Conservation (phyloP, 1,140 invertebrate species). For the Drosophila neocordata region DNA sequence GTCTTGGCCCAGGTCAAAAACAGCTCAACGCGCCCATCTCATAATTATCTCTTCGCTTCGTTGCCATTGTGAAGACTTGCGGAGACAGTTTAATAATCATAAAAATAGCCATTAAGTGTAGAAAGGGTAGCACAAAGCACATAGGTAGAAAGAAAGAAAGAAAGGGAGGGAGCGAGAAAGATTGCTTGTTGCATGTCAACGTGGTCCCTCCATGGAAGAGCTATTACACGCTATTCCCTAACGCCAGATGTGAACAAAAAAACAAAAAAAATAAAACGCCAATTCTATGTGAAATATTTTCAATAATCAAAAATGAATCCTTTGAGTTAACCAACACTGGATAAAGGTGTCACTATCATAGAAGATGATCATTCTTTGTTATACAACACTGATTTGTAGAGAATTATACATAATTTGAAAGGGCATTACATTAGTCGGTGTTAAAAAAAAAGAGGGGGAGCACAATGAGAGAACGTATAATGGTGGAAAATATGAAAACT, state of each 20-base stretch:
- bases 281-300: too few relatives aligned
- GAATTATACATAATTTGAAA: not conserved
- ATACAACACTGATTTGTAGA: too few relatives aligned
- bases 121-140: not conserved
- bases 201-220: slow-evolving; percentile 33
- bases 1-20: slow-evolving; percentile 35
- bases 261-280: too few relatives aligned
- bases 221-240: slow-evolving; percentile 22
- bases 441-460: not conserved
- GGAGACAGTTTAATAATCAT: slow-evolving; percentile 81
- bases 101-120: slow-evolving; percentile 44
- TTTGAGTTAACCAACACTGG: too few relatives aligned
- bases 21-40: slow-evolving; percentile 76
- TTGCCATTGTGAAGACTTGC: slow-evolving; percentile 70
- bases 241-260: slow-evolving; percentile 13
- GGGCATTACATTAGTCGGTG: not conserved
- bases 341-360: too few relatives aligned
- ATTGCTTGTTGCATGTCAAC: slow-evolving; percentile 57
- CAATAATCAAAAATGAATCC: too few relatives aligned
- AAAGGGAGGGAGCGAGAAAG: not conserved
- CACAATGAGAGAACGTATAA: not conserved
- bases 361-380: too few relatives aligned
- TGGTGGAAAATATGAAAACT: slow-evolving; percentile 23
- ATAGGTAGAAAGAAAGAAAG: not conserved
- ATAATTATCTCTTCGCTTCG: slow-evolving; percentile 81